phyloP scores from a whole-genome alignment of 2,888 invertebrate species.

The Unio pictorum region DNA sequence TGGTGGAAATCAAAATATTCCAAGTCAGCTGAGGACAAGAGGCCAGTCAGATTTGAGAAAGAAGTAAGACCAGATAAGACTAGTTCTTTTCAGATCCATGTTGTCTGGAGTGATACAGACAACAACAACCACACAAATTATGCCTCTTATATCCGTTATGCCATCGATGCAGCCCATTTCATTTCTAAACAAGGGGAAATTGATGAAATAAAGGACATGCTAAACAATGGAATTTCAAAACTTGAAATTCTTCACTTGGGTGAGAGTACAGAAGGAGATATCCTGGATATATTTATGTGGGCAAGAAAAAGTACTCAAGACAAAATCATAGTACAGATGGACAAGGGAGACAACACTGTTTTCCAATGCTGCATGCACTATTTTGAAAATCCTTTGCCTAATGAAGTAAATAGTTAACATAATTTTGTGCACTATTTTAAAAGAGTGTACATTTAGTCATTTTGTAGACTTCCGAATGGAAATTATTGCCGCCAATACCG shows the following conservation, averaged over 20 bases:
- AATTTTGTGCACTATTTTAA: too few species aligned
- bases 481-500: too few species aligned
- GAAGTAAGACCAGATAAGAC: constrained; percentile 37
- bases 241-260: constrained; percentile 48
- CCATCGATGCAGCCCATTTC: constrained; percentile 45
- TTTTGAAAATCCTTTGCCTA: too few species aligned
- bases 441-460: too few species aligned
- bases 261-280: constrained; percentile 50
- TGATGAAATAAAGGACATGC: constrained; percentile 15
- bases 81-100: constrained; percentile 27
- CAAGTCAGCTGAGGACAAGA: constrained; percentile 21
- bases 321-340: constrained; percentile 12
- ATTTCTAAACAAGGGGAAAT: constrained; percentile 30
- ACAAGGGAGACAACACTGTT: constrained; percentile 14
- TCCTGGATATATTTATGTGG: constrained; percentile 45
- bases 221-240: constrained; percentile 32
- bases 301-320: constrained; percentile 17
- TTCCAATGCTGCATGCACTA: constrained; percentile 17
- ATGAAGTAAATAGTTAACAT: too few species aligned
- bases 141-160: constrained; percentile 47
- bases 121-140: constrained; percentile 53
- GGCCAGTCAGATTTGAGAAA: constrained; percentile 42
- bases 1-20: constrained; percentile 64
- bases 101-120: constrained; percentile 52
- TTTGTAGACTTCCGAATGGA: too few species aligned